Percentiles rank a stretch among this genome's conserved stretches.
phyloP scores from a whole-genome alignment of 2,888 invertebrate species.

The Drosophila flavopinicola region DNA sequence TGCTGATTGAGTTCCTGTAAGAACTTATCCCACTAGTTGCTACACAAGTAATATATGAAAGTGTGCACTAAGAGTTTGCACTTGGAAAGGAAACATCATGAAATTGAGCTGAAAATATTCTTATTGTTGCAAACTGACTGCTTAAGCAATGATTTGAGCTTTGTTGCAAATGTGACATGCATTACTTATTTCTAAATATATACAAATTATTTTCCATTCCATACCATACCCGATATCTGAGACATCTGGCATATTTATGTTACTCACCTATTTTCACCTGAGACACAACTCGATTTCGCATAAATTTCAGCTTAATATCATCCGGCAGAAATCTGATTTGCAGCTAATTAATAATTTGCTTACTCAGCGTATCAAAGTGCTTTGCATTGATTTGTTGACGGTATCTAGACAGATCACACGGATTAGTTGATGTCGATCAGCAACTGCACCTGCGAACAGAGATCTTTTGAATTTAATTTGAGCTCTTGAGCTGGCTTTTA shows the following conservation, averaged over 20 bases:
- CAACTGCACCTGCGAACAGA: conserved; percentile 1
- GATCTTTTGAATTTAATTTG: conserved; percentile 2
- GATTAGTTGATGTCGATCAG: conserved; percentile 15
- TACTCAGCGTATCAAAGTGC: conserved; percentile 51
- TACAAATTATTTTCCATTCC: no score
- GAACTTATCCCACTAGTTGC: conserved; percentile 43
- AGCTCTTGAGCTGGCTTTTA: conserved; percentile 18
- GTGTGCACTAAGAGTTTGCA: conserved; percentile 10
- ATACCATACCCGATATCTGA: conserved; percentile 4
- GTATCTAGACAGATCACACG: conserved; percentile 47
- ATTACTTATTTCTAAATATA: no score
- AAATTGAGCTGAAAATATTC: conserved; percentile 39
- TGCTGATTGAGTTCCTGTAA: conserved; percentile 61
- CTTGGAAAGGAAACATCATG: conserved; percentile 19
- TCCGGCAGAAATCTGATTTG: conserved; percentile 42
- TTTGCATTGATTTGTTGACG: conserved; percentile 49
- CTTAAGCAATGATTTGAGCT: background rate
- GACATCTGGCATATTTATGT: conserved; percentile 1
- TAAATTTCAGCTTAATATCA: conserved; percentile 13
- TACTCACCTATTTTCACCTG: conserved; percentile 5
- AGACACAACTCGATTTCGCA: conserved; percentile 1
- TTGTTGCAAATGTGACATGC: no score
- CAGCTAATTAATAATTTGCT: conserved; percentile 53
- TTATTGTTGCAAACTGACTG: conserved; percentile 16
- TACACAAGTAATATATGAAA: conserved; percentile 5